These are phyloP conservation scores for Pseudococcus longispinus DNA, from an alignment of 2,888 invertebrate species.

Conservation along the genomic window DNA sequence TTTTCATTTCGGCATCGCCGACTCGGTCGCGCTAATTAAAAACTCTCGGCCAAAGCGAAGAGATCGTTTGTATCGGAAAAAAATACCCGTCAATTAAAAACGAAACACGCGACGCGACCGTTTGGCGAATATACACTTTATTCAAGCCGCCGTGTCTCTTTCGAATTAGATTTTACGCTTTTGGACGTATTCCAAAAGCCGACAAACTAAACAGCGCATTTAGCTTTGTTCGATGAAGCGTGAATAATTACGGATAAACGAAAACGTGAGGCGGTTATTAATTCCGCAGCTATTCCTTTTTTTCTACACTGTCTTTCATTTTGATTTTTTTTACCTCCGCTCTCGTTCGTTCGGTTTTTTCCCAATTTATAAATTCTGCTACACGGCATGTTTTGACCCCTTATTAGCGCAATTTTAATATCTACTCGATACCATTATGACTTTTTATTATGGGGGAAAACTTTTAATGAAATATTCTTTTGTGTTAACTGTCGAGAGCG, in stretches of 20 bases:
- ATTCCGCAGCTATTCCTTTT: background rate
- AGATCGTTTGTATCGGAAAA: background rate
- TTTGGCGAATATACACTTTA: conserved; percentile 1
- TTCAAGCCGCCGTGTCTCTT: background rate
- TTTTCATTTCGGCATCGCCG: background rate
- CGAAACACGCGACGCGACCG: background rate
- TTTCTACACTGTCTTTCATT: background rate
- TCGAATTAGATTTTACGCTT: background rate
- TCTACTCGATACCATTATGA: conserved; percentile 21
- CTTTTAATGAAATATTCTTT: conserved; percentile 17
- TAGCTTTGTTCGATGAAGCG: conserved; percentile 26
- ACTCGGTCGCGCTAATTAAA: background rate
- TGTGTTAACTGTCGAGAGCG: background rate
- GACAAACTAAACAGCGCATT: background rate
- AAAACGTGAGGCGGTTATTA: conserved; percentile 1
- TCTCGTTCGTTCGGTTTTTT: background rate
- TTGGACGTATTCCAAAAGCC: conserved; percentile 22
- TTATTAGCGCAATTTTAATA: conserved; percentile 2
- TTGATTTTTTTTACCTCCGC: background rate
- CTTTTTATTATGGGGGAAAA: background rate
- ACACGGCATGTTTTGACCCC: background rate
- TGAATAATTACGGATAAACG: conserved; percentile 22
- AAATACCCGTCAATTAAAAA: background rate
- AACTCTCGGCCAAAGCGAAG: background rate
- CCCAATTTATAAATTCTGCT: background rate